phyloP scores from a whole-genome alignment of 2,113 vertebrate species.

The Hemicordylus capensis region DNA sequence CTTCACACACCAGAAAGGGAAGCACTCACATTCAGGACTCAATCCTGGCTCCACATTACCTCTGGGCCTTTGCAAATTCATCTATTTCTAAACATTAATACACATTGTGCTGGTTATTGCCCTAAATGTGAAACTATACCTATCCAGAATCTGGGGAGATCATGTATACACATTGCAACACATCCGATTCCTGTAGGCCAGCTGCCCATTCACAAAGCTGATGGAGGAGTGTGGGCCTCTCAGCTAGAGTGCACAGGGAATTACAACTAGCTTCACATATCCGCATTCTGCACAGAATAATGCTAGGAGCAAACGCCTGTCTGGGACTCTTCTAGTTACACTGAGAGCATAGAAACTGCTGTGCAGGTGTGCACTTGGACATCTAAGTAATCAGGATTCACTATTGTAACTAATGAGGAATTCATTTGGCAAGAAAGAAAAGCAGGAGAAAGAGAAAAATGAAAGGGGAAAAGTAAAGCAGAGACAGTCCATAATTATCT shows the following conservation, averaged over 20 bases:
- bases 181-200: not conserved
- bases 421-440: constrained; percentile 1
- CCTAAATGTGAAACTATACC: not conserved
- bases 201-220: not conserved
- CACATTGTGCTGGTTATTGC: not conserved
- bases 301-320: not conserved
- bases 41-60: no score
- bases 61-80: no score
- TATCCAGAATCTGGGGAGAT: not conserved
- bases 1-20: no score
- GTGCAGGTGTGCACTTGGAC: not conserved
- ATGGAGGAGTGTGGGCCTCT: not conserved
- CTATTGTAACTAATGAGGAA: not conserved
- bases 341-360: not conserved
- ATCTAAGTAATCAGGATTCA: not conserved
- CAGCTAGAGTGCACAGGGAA: not conserved
- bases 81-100: not conserved
- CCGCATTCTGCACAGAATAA: not conserved
- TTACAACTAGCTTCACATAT: not conserved
- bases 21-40: no score
- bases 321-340: not conserved
- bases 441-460: not conserved
- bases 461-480: not conserved
- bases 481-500: not conserved
- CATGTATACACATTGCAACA: not conserved